phyloP scores from a whole-genome alignment of 2,113 vertebrate genomes.

The Hystrix brachyura region DNA sequence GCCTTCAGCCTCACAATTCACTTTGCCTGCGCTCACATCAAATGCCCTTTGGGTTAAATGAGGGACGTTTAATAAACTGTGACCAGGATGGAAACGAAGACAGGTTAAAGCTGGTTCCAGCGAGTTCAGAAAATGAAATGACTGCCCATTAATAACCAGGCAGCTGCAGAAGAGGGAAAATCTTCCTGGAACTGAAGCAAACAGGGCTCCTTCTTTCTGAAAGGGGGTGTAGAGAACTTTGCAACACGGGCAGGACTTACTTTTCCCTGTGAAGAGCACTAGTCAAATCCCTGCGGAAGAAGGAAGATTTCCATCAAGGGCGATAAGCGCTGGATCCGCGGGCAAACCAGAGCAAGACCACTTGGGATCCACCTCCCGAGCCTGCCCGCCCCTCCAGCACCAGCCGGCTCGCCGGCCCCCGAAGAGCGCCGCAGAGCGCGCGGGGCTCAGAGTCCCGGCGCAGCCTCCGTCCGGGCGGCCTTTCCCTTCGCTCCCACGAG shows the following conservation, averaged over 20 bases:
- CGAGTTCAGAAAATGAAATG: conserved; percentile 85
- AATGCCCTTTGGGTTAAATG: conserved; percentile 86
- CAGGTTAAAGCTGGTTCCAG: conserved; percentile 88
- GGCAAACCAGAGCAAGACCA: rapidly evolving
- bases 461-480: not conserved
- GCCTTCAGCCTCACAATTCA: not conserved
- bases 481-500: not conserved
- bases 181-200: conserved; percentile 12
- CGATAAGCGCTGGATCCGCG: rapidly evolving
- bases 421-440: not conserved
- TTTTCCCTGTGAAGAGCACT: not conserved
- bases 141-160: conserved; percentile 79
- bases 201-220: conserved; percentile 1
- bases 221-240: not conserved
- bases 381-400: not conserved
- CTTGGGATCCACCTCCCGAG: not conserved
- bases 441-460: not conserved
- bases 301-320: conserved; percentile 5
- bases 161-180: conserved; percentile 45
- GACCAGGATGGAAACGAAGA: conserved; percentile 81
- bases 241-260: not conserved
- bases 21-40: conserved; percentile 18
- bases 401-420: not conserved
- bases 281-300: not conserved
- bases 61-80: conserved; percentile 86